phyloP scores from a whole-genome alignment of 2,888 invertebrate genomes.

The Trachelus iudaicus region DNA sequence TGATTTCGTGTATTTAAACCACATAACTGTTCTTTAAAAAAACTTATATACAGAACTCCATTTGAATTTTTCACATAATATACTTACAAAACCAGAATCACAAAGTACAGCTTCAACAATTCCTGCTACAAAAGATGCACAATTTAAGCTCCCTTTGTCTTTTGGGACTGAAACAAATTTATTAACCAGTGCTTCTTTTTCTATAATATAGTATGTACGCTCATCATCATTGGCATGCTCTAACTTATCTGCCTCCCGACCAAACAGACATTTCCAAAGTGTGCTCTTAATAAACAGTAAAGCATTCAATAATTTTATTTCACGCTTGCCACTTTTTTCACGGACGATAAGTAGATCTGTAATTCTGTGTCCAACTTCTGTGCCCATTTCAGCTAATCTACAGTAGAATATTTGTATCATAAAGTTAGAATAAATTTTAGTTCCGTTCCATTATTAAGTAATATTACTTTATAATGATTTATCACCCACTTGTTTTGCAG shows the following conservation, averaged over 20 bases:
- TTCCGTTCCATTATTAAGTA: neutral
- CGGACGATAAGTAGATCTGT: constrained; percentile 94
- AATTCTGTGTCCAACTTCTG: constrained; percentile 93
- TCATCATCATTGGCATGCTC: constrained; percentile 99
- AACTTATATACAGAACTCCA: neutral
- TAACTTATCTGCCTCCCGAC: constrained; percentile 97
- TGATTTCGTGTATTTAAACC: neutral
- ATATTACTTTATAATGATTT: neutral
- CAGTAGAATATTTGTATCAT: constrained; percentile 31
- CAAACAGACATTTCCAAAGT: constrained; percentile 98
- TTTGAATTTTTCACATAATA: neutral
- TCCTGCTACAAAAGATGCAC: constrained; percentile 98
- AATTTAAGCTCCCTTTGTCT: constrained; percentile 96
- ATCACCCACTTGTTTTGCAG: constrained; percentile 86
- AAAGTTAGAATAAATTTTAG: constrained; percentile 6
- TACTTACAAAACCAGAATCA: constrained; percentile 95
- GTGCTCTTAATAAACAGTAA: constrained; percentile 95
- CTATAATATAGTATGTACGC: constrained; percentile 97
- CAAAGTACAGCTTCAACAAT: constrained; percentile 96
- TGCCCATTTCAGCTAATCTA: constrained; percentile 93
- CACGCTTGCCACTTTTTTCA: constrained; percentile 93
- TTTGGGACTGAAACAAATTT: constrained; percentile 97
- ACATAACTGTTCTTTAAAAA: neutral
- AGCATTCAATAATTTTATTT: constrained; percentile 94
- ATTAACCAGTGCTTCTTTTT: constrained; percentile 97